Evolutionary conservation across 1,140 invertebrate species (phyloP).

Genomic region (Contarinia nasturtii): DNA sequence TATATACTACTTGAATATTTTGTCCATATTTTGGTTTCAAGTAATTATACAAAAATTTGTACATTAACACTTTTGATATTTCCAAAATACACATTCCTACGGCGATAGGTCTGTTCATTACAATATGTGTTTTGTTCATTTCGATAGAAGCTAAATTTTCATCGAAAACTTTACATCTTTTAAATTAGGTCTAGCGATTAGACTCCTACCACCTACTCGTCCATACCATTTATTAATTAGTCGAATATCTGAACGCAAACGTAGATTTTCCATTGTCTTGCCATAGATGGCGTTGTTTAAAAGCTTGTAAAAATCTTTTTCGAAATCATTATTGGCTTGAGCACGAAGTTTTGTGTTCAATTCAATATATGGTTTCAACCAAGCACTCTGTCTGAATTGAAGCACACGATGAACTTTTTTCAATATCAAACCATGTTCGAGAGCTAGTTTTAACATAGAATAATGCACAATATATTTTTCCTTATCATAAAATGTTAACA

Average conservation of each 20-base stretch:
- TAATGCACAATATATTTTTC: constrained; percentile 29
- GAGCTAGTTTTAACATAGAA: constrained; percentile 26
- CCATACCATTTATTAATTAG: constrained; percentile 18
- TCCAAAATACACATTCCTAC: constrained; percentile 23
- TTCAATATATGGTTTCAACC: constrained; percentile 27
- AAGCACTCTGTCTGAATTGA: constrained; percentile 28
- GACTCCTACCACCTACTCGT: constrained; percentile 10
- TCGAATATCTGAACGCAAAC: constrained; percentile 24
- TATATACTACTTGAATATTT: constrained; percentile 15
- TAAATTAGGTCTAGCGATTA: constrained; percentile 24
- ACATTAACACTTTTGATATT: constrained; percentile 19
- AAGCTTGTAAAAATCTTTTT: constrained; percentile 30
- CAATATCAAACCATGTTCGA: constrained; percentile 24
- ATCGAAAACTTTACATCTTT: constrained; percentile 16
- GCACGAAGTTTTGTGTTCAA: constrained; percentile 22
- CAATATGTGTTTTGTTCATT: constrained; percentile 14
- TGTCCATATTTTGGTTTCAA: constrained; percentile 12
- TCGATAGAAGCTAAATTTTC: constrained; percentile 21
- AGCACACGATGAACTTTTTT: constrained; percentile 28
- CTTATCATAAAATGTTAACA: constrained; percentile 19
- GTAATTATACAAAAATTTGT: constrained; percentile 16
- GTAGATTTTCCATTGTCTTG: constrained; percentile 29
- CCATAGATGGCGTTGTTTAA: constrained; percentile 28
- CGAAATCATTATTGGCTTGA: constrained; percentile 24
- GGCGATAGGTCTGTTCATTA: constrained; percentile 24